phyloP scores from a whole-genome alignment of 2,797 vertebrate species.

The Poeciliopsis infans region DNA sequence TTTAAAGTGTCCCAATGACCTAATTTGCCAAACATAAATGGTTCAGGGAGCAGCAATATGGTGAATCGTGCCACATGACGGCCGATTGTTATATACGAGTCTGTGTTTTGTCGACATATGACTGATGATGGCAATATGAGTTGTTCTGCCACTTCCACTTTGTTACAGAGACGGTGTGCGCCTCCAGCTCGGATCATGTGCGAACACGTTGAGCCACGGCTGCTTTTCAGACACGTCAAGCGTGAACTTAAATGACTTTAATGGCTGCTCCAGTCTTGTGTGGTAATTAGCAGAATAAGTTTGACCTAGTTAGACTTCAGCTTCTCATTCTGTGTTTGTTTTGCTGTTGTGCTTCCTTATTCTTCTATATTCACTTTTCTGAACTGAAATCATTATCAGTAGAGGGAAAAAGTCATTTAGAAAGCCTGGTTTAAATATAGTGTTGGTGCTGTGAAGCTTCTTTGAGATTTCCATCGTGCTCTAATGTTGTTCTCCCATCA shows the following conservation, averaged over 20 bases:
- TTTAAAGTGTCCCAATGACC: not conserved
- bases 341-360: not conserved
- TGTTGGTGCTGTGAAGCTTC: not conserved
- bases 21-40: not conserved
- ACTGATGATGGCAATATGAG: not conserved
- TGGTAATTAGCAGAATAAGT: not conserved
- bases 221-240: constrained; percentile 26
- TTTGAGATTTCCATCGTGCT: no score
- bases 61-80: not conserved
- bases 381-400: not conserved
- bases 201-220: constrained; percentile 21
- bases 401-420: not conserved
- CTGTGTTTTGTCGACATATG: not conserved
- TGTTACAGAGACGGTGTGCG: not conserved
- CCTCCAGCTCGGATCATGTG: constrained; percentile 17
- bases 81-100: not conserved
- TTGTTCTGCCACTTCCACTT: not conserved
- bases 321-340: not conserved
- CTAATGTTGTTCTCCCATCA: no score
- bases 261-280: not conserved
- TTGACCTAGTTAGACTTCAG: not conserved
- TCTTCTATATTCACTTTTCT: not conserved
- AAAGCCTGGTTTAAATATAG: not conserved
- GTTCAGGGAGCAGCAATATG: not conserved
- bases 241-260: not conserved